Evolutionary conservation across 2,797 vertebrate genomes (phyloP).

Genomic region (Eulemur mongoz): DNA sequence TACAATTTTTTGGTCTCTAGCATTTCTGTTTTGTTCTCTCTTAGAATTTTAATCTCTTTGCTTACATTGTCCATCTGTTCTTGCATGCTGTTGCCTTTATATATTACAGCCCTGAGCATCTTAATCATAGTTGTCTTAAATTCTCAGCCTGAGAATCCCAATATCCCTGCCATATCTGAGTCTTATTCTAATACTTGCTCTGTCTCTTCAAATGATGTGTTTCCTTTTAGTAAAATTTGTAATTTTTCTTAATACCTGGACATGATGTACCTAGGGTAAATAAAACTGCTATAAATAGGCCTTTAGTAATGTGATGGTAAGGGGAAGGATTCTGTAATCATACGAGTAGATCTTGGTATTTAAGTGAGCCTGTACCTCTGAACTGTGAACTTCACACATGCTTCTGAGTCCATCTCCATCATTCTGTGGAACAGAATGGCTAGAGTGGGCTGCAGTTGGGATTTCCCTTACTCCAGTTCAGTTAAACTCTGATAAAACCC

Average conservation of each 20-base stretch:
- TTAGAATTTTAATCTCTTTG: neutral
- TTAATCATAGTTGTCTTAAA: neutral
- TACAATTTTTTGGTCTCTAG: neutral
- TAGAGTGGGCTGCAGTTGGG: neutral
- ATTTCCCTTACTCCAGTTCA: neutral
- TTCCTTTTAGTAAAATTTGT: neutral
- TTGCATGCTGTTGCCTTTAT: neutral
- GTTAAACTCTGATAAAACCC: neutral
- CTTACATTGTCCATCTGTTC: neutral
- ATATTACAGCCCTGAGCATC: neutral
- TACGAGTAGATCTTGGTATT: neutral
- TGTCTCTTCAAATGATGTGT: neutral
- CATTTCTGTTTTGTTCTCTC: neutral
- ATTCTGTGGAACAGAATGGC: fast-evolving
- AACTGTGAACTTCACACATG: neutral
- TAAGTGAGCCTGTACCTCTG: neutral
- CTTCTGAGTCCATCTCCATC: neutral
- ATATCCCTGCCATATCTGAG: neutral
- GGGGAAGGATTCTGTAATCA: neutral
- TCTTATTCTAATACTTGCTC: neutral
- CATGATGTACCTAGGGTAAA: neutral
- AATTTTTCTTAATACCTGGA: neutral
- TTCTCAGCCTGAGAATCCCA: neutral
- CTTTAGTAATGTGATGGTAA: neutral
- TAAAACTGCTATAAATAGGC: neutral